Evolutionary conservation across 2,797 vertebrate genomes (phyloP).

Genomic region (Muscicapa striata): DNA sequence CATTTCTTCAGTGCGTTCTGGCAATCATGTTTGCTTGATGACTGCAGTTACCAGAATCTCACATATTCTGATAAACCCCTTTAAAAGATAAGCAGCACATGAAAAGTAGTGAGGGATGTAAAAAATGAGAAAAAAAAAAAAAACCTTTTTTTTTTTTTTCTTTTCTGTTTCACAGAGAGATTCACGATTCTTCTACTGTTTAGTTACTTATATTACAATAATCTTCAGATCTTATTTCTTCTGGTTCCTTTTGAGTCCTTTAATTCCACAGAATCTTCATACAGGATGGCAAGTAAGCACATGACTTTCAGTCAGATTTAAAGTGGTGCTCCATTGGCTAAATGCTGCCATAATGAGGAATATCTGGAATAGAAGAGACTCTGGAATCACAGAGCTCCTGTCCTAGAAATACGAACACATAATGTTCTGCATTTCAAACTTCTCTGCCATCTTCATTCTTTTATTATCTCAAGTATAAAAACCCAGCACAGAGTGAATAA

Average conservation of each 20-base stretch:
- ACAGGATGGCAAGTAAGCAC: background rate
- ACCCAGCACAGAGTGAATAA: background rate
- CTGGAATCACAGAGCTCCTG: background rate
- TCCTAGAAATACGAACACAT: background rate
- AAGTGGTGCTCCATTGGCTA: background rate
- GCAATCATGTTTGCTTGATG: background rate
- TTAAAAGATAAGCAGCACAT: background rate
- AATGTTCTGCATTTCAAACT: background rate
- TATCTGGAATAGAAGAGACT: background rate
- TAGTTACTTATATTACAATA: background rate
- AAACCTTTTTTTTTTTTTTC: no score
- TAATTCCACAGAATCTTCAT: background rate
- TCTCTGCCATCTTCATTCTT: background rate
- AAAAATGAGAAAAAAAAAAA: background rate
- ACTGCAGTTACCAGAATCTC: background rate
- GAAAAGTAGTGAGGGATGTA: background rate
- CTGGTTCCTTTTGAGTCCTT: background rate
- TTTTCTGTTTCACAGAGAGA: background rate
- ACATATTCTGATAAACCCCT: background rate
- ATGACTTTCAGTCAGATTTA: background rate
- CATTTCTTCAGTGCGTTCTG: background rate
- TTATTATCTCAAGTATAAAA: background rate
- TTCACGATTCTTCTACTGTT: background rate
- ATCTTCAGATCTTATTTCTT: background rate
- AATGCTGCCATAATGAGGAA: background rate